Conservation (phyloP, 2,888 invertebrate genomes). For the Idaea dimidiata region DNA sequence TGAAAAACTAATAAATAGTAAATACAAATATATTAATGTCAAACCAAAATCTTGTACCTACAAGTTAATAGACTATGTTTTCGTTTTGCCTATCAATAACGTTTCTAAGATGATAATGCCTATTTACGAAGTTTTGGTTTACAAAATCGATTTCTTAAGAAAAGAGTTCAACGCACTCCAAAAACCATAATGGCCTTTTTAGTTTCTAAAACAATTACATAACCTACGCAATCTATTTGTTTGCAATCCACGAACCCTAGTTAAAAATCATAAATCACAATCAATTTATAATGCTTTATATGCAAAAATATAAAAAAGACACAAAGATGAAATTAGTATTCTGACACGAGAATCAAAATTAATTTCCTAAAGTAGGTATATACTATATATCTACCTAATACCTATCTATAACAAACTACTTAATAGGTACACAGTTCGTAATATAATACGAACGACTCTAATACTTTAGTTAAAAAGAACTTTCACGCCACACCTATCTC, state of each 20-base stretch:
- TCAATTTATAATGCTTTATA: conserved; percentile 17
- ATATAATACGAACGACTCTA: conserved; percentile 31
- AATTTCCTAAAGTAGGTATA: conserved; percentile 22
- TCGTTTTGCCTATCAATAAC: not conserved
- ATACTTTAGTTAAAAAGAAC: conserved; percentile 34
- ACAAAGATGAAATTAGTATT: conserved; percentile 20
- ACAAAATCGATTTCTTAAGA: conserved; percentile 5
- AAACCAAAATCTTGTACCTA: not conserved
- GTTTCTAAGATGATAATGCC: not conserved
- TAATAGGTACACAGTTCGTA: conserved; percentile 14
- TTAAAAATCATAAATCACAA: conserved; percentile 16
- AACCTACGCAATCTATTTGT: conserved; percentile 16
- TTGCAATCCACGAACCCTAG: not conserved
- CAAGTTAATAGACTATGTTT: not conserved
- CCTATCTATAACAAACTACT: not conserved
- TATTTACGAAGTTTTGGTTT: not conserved
- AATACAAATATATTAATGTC: not conserved
- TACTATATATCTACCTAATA: conserved; percentile 9
- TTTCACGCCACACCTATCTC: conserved; percentile 42
- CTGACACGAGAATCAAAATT: conserved; percentile 22
- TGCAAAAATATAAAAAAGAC: conserved; percentile 22
- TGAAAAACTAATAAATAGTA: too few relatives aligned
- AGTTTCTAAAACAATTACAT: conserved; percentile 15
- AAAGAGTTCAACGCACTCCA: conserved; percentile 20
- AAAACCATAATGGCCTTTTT: not conserved